Base-by-base conservation (phyloP, 2,888 invertebrate genomes). In the Gymnocheta viridis region DNA sequence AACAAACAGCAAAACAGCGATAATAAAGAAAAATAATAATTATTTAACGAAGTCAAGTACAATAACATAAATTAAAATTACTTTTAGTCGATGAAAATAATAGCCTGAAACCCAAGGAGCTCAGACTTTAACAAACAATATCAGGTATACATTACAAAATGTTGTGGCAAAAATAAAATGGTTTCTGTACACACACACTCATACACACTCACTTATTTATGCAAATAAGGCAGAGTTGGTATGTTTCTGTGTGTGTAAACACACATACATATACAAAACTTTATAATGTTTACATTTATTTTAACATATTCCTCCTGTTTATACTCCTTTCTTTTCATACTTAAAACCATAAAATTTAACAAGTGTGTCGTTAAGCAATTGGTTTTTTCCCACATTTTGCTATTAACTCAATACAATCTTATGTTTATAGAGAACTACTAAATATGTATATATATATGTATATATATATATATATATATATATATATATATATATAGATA, bases 21-120 rank as follows among this genome's bases (percentile, higher is more conserved):
- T 44, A 27, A 10, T 29, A n/a, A 47, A 41, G 29, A 44, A 64
- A 10, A 32, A 62, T 44, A 44, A 44, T 54, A 72, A 82, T 77
- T 72, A 82, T 72, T 58, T 51, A 77, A 56, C 58, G 35, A 73
- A 76, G 69, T 74, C 72, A 80, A 74, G 54, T 69, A 69, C 29
- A 47, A 38, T 49, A 66, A 64, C 72, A 66, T 72, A 82, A 82
- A 82, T 82, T 66, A 76, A 82, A 82, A 82, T 82, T 66, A 76
- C 14, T 67, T 47, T 72, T 51, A 47, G 64, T 56, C 58, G 32
- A 72, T 70, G 32, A 41, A 77, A 77, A 51, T 78, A 29, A 62
- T 62, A 14, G 51, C 69, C 49, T 69, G 7, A 49, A 54, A 44
- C 44, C 14, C 22, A 69, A 78, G 51, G 38, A 58, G 77, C 32